phyloP scores from a whole-genome alignment of 2,888 invertebrate genomes.

The Nebria salina region DNA sequence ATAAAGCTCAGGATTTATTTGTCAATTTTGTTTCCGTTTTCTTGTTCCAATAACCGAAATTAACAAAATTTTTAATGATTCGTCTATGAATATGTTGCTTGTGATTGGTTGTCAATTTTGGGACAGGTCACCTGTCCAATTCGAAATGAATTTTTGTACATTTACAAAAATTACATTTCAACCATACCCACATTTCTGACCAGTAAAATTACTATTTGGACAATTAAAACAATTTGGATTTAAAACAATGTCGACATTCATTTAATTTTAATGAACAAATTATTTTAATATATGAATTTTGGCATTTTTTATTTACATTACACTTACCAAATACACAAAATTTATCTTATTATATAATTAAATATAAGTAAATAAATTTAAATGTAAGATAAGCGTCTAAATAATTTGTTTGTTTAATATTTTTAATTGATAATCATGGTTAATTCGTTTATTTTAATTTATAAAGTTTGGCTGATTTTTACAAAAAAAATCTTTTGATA shows the following conservation, averaged over 20 bases:
- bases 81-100: conserved; percentile 48
- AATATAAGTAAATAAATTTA: not conserved
- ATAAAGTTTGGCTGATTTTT: no score
- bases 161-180: conserved; percentile 3
- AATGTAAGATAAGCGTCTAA: no score
- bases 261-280: not conserved
- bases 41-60: conserved; percentile 5
- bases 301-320: not conserved
- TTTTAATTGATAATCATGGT: no score
- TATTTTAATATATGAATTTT: not conserved
- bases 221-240: not conserved
- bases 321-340: not conserved
- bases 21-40: not conserved
- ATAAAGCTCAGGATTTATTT: conserved; percentile 5
- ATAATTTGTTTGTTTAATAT: no score
- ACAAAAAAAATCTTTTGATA: no score
- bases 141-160: conserved; percentile 6
- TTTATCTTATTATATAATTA: not conserved
- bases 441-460: no score
- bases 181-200: conserved; percentile 16
- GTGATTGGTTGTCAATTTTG: conserved; percentile 51
- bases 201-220: not conserved
- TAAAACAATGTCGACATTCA: not conserved
- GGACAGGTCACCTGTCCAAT: not conserved
- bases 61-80: not conserved